A percentile compares a stretch with the other conserved stretches of the same genome.
phyloP scores from a whole-genome alignment of 2,113 vertebrate genomes.

The Chroicocephalus ridibundus region DNA sequence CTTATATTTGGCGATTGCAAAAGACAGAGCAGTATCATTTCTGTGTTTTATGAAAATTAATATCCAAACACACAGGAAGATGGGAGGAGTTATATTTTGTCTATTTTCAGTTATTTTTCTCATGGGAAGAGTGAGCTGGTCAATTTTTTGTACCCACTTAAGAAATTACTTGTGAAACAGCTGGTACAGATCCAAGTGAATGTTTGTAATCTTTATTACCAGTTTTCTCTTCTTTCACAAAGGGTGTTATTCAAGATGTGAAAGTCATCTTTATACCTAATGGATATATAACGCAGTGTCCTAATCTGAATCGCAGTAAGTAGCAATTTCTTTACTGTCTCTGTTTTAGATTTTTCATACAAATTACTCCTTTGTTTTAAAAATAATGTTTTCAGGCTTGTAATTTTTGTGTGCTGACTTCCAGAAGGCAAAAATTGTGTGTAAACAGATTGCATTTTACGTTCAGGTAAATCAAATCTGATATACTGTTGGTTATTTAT shows the following conservation, averaged over 20 bases:
- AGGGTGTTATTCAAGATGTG: conserved; percentile 94
- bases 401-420: not conserved
- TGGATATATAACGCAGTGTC: conserved; percentile 92
- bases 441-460: conserved; percentile 6
- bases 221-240: conserved; percentile 67
- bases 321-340: conserved; percentile 27
- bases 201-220: conserved; percentile 28
- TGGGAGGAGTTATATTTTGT: not conserved
- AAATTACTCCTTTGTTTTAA: not conserved
- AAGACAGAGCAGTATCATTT: not conserved
- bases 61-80: not conserved
- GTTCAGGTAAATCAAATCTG: not conserved
- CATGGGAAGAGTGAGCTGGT: not conserved
- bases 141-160: not conserved
- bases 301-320: conserved; percentile 98
- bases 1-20: not conserved
- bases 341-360: not conserved
- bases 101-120: not conserved
- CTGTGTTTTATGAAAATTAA: not conserved
- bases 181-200: not conserved
- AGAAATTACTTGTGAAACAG: not conserved
- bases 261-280: conserved; percentile 92
- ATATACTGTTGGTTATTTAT: conserved; percentile 1
- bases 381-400: not conserved
- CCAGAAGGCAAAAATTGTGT: not conserved